phyloP scores from a whole-genome alignment of 2,888 invertebrate species.

The Eristalis arbustorum region DNA sequence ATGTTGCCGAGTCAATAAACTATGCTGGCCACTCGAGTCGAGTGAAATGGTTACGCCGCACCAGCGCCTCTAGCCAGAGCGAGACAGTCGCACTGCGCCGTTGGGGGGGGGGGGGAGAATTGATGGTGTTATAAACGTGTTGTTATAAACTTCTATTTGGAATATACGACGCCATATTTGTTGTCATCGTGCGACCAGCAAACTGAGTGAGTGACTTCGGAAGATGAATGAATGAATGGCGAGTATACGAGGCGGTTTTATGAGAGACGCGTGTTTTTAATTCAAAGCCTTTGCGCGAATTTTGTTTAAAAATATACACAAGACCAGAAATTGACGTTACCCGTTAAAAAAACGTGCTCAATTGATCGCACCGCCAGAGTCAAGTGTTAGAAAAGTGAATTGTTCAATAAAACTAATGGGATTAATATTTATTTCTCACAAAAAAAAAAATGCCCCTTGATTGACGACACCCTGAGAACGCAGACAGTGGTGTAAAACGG shows the following conservation, averaged over 20 bases:
- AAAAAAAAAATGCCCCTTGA: no score
- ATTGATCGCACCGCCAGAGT: conserved; percentile 11
- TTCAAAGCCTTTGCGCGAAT: conserved; percentile 36
- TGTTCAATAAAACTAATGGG: neutral
- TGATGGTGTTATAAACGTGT: conserved; percentile 63
- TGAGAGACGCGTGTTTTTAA: conserved; percentile 65
- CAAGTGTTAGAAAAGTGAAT: conserved; percentile 51
- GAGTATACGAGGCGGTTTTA: conserved; percentile 56
- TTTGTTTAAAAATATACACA: neutral
- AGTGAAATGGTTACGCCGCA: conserved; percentile 3
- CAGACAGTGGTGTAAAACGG: neutral
- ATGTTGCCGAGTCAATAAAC: conserved; percentile 54
- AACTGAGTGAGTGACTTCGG: conserved; percentile 59
- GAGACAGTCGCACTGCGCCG: conserved; percentile 14
- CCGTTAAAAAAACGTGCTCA: neutral
- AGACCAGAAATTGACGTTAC: neutral
- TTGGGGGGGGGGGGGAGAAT: conserved; percentile 17
- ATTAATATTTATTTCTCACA: conserved; percentile 14
- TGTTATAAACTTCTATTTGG: conserved; percentile 60
- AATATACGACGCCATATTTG: conserved; percentile 76
- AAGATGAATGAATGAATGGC: conserved; percentile 55
- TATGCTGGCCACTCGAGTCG: conserved; percentile 1
- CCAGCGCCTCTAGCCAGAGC: conserved; percentile 33
- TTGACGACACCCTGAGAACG: conserved; percentile 1
- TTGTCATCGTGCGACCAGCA: conserved; percentile 67